Evolutionary conservation across 2,113 vertebrate genomes (phyloP).

Genomic region (Colistium nudipinnis): DNA sequence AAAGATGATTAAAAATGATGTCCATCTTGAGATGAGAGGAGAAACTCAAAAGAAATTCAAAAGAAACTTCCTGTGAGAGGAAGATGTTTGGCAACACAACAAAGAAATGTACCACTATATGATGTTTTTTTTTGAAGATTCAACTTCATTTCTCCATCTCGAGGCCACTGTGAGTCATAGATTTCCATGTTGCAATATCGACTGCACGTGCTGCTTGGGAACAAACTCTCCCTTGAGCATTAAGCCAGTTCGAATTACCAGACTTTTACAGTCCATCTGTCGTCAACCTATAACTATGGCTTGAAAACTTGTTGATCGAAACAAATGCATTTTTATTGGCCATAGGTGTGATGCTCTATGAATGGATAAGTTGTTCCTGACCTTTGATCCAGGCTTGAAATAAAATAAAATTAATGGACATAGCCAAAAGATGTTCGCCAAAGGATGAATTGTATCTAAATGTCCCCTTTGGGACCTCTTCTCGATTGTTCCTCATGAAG

Average conservation of each 20-base stretch:
- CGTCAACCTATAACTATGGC: background rate
- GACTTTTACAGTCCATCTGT: slow-evolving; percentile 21
- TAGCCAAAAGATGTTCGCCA: background rate
- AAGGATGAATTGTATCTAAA: background rate
- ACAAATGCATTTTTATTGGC: slow-evolving; percentile 3
- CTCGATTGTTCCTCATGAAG: background rate
- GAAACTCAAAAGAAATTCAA: background rate
- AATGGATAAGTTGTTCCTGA: background rate
- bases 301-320: background rate
- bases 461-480: background rate
- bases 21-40: background rate
- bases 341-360: background rate
- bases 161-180: slow-evolving; percentile 33
- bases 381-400: too few relatives aligned
- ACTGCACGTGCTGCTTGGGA: slow-evolving; percentile 31
- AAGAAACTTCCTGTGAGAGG: background rate
- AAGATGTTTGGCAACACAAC: slow-evolving; percentile 29
- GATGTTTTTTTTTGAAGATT: slow-evolving; percentile 24
- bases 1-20: too few relatives aligned
- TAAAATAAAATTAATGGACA: too few relatives aligned
- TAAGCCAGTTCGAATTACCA: slow-evolving; percentile 38
- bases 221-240: slow-evolving; percentile 35
- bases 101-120: slow-evolving; percentile 11
- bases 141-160: slow-evolving; percentile 34
- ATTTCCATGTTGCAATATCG: slow-evolving; percentile 41